Evolutionary conservation across 35 echinoderm and acorn worm genomes (phyloP), one percentile per base, ranked within the genome.

Genomic region (Patiria miniata): DNA sequence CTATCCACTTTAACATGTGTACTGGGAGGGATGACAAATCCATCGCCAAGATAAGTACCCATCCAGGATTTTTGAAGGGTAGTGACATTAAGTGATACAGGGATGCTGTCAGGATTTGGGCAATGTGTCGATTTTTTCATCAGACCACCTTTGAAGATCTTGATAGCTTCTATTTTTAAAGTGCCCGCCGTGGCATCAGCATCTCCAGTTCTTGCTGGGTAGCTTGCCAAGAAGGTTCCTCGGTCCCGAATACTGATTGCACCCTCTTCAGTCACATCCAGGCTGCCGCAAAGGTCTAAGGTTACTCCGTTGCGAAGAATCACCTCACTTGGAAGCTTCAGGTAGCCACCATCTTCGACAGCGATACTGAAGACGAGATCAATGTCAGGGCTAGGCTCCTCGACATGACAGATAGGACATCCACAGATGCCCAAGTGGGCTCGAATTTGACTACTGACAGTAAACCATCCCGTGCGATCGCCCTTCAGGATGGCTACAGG

Each of bases 251-350:
- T 47, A 40, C 65, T 77, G 9, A 92, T 6, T 0, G 33, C 17
- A 77, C 86, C 90, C 22, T 81, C 77, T 47, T 92, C 52, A 28
- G 85, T 56, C 17, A 86, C 90, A 42, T 78, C 86, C 21, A 96
- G 26, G n/a, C 36, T 79, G 21, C 94, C 94, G 82, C 94, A 96
- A 21, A 91, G 47, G 52, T 96, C 94, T 33, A 96, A 38, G 57
- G 51, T 78, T 3, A 96, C 86, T 86, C 78, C 54, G 2, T 89
- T 56, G 19, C 86, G 40, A 1, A 96, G 5, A 78, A 77, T 92
- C 7, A 92, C 50, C 7, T 86, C 36, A 17, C 39, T 60, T 60
- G 93, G 84, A 22, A 90, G 7, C 14, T 80, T 86, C 14, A 95
- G 18, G 40, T 58, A 78, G 19, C 83, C 80, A 8, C 28, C 52